These are phyloP conservation scores for Mercenaria mercenaria DNA, from an alignment of 1,140 invertebrate species.

Conservation along the genomic window DNA sequence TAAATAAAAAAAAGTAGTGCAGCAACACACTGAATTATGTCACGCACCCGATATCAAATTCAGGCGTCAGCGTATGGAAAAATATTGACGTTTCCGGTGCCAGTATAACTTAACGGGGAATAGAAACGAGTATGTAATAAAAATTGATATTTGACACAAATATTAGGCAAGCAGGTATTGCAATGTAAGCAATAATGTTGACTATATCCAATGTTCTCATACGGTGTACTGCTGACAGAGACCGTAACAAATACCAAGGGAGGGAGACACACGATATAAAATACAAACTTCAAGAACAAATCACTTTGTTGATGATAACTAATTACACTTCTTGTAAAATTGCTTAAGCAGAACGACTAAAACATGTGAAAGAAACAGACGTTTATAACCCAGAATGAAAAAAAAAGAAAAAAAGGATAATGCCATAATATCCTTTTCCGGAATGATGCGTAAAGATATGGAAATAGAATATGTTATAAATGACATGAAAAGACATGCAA, in stretches of 20 bases:
- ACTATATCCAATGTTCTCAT: conserved; percentile 52
- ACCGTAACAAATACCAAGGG: background rate
- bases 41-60: too few species aligned
- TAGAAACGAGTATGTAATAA: too few species aligned
- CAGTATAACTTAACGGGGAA: too few species aligned
- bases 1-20: too few species aligned
- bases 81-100: too few species aligned
- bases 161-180: conserved; percentile 40
- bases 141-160: conserved; percentile 64
- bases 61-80: too few species aligned
- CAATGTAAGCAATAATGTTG: conserved; percentile 56
- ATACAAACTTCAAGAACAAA: conserved; percentile 21
- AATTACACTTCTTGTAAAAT: background rate
- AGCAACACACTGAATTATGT: too few species aligned
- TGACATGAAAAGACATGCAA: conserved; percentile 84
- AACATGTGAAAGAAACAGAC: conserved; percentile 91
- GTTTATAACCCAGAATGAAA: conserved; percentile 97
- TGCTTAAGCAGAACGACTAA: conserved; percentile 86
- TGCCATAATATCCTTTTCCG: conserved; percentile 85
- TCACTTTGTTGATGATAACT: background rate
- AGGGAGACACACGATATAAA: conserved; percentile 7
- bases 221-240: background rate
- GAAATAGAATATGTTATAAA: conserved; percentile 83
- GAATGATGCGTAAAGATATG: conserved; percentile 84
- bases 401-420: conserved; percentile 84